Evolutionary conservation across 2,797 vertebrate species (phyloP).

Genomic region (Ceryle rudis): DNA sequence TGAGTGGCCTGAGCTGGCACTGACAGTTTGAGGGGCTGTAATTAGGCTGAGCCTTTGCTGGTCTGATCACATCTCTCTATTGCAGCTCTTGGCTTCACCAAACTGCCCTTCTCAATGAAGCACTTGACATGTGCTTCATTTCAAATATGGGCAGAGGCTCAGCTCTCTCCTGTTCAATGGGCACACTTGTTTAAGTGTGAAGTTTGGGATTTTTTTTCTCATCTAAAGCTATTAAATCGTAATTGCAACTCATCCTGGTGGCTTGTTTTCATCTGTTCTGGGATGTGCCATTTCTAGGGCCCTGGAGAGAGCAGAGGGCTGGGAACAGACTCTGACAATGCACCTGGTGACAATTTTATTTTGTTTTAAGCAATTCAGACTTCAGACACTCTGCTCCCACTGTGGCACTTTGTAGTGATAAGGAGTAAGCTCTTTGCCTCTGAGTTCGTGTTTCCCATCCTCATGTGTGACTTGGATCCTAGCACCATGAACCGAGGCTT

Average conservation of each 20-base stretch:
- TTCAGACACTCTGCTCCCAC: neutral
- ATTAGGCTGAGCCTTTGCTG: neutral
- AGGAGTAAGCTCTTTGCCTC: neutral
- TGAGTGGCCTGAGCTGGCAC: neutral
- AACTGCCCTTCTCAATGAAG: neutral
- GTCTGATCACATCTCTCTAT: accelerated
- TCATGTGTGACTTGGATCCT: neutral
- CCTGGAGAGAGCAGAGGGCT: neutral
- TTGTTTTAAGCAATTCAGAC: neutral
- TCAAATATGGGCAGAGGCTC: neutral
- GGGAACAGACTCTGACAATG: neutral
- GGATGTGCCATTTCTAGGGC: neutral
- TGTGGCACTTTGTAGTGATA: neutral
- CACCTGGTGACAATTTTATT: neutral
- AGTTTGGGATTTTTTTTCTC: neutral
- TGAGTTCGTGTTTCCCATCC: neutral
- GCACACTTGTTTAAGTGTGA: neutral
- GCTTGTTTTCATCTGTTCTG: neutral
- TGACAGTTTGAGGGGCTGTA: accelerated
- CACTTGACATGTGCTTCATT: neutral
- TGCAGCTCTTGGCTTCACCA: neutral
- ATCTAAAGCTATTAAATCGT: neutral
- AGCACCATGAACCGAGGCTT: accelerated
- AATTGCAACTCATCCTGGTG: neutral
- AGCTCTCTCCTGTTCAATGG: neutral